Conservation (phyloP, 2,113 vertebrate species). For the Nycticorax nycticorax region DNA sequence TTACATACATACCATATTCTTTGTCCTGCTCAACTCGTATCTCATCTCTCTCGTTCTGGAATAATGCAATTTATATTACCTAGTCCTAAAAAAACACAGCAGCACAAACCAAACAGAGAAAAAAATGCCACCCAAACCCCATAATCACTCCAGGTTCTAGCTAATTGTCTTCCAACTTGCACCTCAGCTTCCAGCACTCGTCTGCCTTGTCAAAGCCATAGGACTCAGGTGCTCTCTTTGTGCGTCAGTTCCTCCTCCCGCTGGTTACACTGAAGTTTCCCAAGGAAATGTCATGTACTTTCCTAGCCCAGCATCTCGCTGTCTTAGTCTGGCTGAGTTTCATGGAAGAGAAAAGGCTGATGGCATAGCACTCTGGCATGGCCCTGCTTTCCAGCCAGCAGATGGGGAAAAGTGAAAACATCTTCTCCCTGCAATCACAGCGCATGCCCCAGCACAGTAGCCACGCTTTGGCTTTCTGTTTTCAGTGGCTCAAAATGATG, state of each 20-base stretch:
- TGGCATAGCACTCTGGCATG: background rate
- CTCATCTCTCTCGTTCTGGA: background rate
- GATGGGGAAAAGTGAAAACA: background rate
- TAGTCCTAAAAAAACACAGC: background rate
- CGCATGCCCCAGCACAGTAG: background rate
- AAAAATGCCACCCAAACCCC: fast-evolving
- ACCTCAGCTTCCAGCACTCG: background rate
- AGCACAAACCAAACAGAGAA: background rate
- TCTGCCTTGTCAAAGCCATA: background rate
- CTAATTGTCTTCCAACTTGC: background rate
- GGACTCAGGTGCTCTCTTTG: background rate
- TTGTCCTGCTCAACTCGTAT: background rate
- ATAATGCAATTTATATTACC: background rate
- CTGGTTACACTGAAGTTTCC: background rate
- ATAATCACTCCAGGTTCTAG: background rate
- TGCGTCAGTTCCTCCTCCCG: background rate
- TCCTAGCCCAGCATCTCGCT: background rate
- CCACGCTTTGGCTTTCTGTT: background rate
- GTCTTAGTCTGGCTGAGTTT: background rate
- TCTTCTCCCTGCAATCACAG: background rate
- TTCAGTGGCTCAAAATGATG: background rate
- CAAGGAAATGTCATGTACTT: background rate
- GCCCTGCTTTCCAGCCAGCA: background rate
- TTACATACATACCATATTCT: fast-evolving
- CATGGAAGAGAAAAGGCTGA: background rate